A percentile compares a stretch with the other conserved stretches of the same genome.
Conservation (phyloP, 2,888 invertebrate species). For the Odontothrips loti region DNA sequence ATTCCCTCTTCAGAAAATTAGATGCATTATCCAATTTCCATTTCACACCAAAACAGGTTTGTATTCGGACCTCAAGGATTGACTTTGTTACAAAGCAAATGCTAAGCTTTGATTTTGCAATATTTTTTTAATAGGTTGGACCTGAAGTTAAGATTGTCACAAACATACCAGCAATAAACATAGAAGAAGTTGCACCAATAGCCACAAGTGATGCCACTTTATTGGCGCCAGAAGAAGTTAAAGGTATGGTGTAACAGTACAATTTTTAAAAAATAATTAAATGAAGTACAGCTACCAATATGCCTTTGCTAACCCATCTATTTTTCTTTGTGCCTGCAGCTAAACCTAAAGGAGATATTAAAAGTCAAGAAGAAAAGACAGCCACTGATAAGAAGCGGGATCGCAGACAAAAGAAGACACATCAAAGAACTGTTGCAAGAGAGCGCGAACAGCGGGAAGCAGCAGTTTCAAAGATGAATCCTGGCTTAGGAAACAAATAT, state of each 20-base stretch:
- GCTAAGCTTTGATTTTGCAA: background rate
- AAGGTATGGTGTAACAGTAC: slow-evolving; percentile 49
- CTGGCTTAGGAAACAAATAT: slow-evolving; percentile 53
- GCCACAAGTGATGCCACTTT: slow-evolving; percentile 78
- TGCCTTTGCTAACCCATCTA: too few species aligned
- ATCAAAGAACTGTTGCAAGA: slow-evolving; percentile 57
- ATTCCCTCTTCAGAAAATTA: slow-evolving; percentile 72
- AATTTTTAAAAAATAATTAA: background rate
- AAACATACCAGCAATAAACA: slow-evolving; percentile 82
- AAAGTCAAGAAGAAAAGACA: slow-evolving; percentile 74
- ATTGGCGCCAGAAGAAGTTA: slow-evolving; percentile 90
- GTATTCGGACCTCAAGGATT: slow-evolving; percentile 29
- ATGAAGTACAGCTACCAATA: too few species aligned
- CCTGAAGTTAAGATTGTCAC: slow-evolving; percentile 87
- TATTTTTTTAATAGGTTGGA: slow-evolving; percentile 52
- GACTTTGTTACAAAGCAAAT: slow-evolving; percentile 30
- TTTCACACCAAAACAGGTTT: slow-evolving; percentile 77
- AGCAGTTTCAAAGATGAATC: slow-evolving; percentile 48
- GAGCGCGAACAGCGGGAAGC: slow-evolving; percentile 50
- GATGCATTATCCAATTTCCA: slow-evolving; percentile 93
- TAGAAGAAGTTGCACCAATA: slow-evolving; percentile 95
- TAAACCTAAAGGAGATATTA: slow-evolving; percentile 51
- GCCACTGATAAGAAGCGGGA: slow-evolving; percentile 85
- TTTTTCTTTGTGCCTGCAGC: slow-evolving; percentile 41
- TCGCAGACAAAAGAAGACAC: slow-evolving; percentile 77